Base-by-base conservation (phyloP, 2,888 invertebrate genomes). In the Drosophila differens region DNA sequence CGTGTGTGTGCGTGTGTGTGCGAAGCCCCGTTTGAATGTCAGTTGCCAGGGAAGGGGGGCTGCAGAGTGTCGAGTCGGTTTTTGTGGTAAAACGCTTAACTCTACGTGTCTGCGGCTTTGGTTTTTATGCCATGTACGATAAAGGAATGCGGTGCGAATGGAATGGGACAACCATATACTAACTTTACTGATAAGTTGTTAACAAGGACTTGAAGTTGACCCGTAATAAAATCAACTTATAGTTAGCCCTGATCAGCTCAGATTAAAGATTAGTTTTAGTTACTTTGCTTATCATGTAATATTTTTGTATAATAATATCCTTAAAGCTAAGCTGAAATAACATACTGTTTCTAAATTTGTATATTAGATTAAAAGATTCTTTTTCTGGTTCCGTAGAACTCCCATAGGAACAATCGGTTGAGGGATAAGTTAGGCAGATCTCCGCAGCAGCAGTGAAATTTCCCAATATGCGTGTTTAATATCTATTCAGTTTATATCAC, bases 41-140 rank as follows among this genome's bases (percentile, higher is more conserved):
- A 25, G 44, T 66, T 12, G n/a, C 16, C 14, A 10, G 58, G 30
- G 25, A 62, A 28, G 28, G 12, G 22, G 22, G 37, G 49, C 22
- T 28, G 44, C 57, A 32, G 19, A 16, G 37, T 28, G 57, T 47
- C 47, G 55, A 35, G 49, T 53, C 12, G 66, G 73, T 69, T 84
- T 87, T 79, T 76, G 85, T 91, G 85, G 85, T 91, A 86, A 91
- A 86, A 86, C 91, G 85, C 85, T 75, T 75, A 85, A 71, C 71
- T 89, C 90, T 84, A 86, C 85, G 85, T 86, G 85, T 88, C 74
- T 89, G 85, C 74, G 85, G 85, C 74, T 55, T 63, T 37, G 22
- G 32, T 66, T 70, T 65, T 57, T 33, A 35, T 49, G 39, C 19
- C 32, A 65, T 35, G 25, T 41, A 39, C 33, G 33, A 53, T 53